These are phyloP conservation scores for Pachymerium ferrugineum DNA, from an alignment of 2,888 invertebrate species.

Conservation along the genomic window DNA sequence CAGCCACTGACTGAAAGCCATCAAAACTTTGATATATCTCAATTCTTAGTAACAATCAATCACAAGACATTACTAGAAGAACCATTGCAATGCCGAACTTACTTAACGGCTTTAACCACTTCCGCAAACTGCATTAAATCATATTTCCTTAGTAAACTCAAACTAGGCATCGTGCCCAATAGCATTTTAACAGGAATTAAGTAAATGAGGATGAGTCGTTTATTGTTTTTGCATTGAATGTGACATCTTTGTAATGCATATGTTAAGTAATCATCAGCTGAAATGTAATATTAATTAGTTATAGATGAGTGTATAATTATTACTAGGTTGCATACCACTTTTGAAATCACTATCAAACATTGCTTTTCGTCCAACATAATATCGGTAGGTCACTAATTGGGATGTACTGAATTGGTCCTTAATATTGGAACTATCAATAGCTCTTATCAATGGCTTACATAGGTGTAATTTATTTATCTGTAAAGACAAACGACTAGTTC, in stretches of 20 bases:
- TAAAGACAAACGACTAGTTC: constrained; percentile 33
- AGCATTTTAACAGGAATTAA: constrained; percentile 96
- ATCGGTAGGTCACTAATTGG: constrained; percentile 91
- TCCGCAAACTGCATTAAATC: constrained; percentile 86
- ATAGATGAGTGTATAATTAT: neutral
- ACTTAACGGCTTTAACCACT: constrained; percentile 76
- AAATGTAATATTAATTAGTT: constrained; percentile 42
- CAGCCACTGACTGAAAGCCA: no score
- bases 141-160: constrained; percentile 74
- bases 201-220: constrained; percentile 86
- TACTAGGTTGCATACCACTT: constrained; percentile 52
- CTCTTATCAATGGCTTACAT: constrained; percentile 84
- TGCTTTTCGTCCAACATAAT: constrained; percentile 93
- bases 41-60: no score
- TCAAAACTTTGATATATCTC: no score
- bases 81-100: no score
- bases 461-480: constrained; percentile 56
- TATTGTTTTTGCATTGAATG: constrained; percentile 71
- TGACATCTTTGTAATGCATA: constrained; percentile 92
- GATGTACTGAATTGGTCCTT: constrained; percentile 84
- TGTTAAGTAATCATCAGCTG: constrained; percentile 82
- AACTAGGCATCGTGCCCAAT: constrained; percentile 89
- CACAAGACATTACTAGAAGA: no score
- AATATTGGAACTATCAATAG: constrained; percentile 86
- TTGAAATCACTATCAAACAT: constrained; percentile 98